Percentiles rank a stretch among this genome's conserved stretches.
Conservation (phyloP, 2,797 vertebrate genomes). For the Chaenodraco wilsoni region DNA sequence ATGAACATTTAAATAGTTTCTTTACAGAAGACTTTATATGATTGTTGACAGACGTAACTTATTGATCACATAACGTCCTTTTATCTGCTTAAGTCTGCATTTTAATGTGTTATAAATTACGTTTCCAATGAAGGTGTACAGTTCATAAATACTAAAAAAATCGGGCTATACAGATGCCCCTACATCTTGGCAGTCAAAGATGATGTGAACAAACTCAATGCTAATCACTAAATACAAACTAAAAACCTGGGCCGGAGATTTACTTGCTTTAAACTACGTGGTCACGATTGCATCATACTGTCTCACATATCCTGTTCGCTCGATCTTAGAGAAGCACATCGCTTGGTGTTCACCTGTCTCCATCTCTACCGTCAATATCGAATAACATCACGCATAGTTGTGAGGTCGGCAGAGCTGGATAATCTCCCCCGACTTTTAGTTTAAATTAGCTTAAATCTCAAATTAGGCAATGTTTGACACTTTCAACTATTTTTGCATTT, state of each 20-base stretch:
- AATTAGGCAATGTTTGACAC: background rate
- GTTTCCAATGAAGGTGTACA: background rate
- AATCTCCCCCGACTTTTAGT: background rate
- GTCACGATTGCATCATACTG: no score
- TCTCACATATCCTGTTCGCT: no score
- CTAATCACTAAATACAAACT: slow-evolving; percentile 9
- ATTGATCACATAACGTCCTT: background rate
- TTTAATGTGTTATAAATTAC: background rate
- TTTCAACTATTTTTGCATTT: background rate
- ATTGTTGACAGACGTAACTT: no score
- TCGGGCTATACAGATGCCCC: background rate
- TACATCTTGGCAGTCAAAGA: background rate
- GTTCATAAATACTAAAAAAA: background rate
- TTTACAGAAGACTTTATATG: no score
- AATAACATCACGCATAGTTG: background rate
- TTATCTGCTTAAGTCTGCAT: background rate
- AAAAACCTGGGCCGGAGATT: background rate
- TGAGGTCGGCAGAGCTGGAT: background rate
- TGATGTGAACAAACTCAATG: slow-evolving; percentile 1
- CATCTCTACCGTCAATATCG: background rate
- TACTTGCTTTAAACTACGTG: no score
- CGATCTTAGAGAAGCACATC: background rate
- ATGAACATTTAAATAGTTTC: background rate
- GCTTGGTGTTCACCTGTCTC: background rate
- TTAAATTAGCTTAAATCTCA: slow-evolving; percentile 11